These are phyloP conservation scores for Pseudorhiza aurosa DNA, from an alignment of 30 jellyfish, hydroid and myxozoan species.

Conservation along the genomic window DNA sequence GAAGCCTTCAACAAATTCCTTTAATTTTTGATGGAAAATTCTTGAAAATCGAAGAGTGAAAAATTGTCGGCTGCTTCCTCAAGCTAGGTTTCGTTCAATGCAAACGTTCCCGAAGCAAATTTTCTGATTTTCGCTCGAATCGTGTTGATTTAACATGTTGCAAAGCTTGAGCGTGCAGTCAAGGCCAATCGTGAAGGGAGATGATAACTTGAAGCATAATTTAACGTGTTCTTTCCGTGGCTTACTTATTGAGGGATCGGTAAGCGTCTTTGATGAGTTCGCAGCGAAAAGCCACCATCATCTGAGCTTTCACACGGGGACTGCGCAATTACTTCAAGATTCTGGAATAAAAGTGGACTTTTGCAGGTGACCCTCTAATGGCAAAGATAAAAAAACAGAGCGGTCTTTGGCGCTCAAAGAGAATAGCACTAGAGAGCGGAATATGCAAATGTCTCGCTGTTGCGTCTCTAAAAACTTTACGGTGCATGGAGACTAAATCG, in stretches of 20 bases:
- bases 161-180: no score
- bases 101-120: no score
- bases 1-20: no score
- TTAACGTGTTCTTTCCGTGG: no score
- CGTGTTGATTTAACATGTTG: no score
- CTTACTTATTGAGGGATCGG: background rate
- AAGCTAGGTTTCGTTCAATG: no score
- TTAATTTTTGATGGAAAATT: no score
- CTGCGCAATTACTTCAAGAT: background rate
- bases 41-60: no score
- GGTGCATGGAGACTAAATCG: background rate
- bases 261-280: background rate
- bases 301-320: background rate
- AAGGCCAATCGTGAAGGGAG: no score
- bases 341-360: constrained; percentile 5
- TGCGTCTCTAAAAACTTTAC: background rate
- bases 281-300: background rate
- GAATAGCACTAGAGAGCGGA: constrained; percentile 12
- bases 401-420: constrained; percentile 32
- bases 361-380: constrained; percentile 27
- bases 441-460: constrained; percentile 36
- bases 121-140: no score
- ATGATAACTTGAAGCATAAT: no score
- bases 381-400: constrained; percentile 17
- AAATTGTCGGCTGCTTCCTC: no score